phyloP scores from a whole-genome alignment of 2,888 invertebrate genomes.

The Stratiomys singularior region DNA sequence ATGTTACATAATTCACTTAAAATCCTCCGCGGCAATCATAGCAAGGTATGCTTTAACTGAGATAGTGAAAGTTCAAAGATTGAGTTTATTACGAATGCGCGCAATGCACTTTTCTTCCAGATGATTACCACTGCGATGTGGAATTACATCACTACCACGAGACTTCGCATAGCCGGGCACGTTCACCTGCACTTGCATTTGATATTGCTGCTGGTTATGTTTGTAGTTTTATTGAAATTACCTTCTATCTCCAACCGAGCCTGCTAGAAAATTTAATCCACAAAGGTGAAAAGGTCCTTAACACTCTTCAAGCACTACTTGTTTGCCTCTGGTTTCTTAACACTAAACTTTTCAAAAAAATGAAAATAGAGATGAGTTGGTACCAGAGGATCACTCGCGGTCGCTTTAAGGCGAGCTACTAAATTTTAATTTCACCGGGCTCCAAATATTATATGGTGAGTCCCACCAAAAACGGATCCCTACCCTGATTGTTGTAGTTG shows the following conservation, averaged over 20 bases:
- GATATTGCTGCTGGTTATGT: background rate
- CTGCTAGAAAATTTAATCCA: slow-evolving; percentile 29
- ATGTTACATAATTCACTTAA: background rate
- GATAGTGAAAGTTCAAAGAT: slow-evolving; percentile 30
- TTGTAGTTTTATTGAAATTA: slow-evolving; percentile 1
- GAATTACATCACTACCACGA: slow-evolving; percentile 29
- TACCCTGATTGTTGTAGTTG: background rate
- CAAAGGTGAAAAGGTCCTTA: slow-evolving; percentile 40
- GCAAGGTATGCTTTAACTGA: background rate
- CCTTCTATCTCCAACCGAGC: slow-evolving; percentile 39
- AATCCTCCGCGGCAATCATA: background rate
- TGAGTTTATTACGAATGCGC: background rate
- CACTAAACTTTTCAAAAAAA: slow-evolving; percentile 22
- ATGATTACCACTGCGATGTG: no score
- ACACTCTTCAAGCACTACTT: slow-evolving; percentile 31
- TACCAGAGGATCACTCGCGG: slow-evolving; percentile 38
- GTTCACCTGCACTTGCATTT: slow-evolving; percentile 1
- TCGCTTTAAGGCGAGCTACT: slow-evolving; percentile 45
- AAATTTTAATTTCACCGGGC: slow-evolving; percentile 49
- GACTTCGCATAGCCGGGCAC: no score
- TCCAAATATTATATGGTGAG: slow-evolving; percentile 45
- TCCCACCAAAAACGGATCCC: slow-evolving; percentile 48
- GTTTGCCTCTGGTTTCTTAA: slow-evolving; percentile 1
- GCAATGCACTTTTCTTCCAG: slow-evolving; percentile 30
- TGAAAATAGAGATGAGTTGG: slow-evolving; percentile 3